Conservation (phyloP, 2,888 invertebrate genomes). For the Platypus cylindrus region DNA sequence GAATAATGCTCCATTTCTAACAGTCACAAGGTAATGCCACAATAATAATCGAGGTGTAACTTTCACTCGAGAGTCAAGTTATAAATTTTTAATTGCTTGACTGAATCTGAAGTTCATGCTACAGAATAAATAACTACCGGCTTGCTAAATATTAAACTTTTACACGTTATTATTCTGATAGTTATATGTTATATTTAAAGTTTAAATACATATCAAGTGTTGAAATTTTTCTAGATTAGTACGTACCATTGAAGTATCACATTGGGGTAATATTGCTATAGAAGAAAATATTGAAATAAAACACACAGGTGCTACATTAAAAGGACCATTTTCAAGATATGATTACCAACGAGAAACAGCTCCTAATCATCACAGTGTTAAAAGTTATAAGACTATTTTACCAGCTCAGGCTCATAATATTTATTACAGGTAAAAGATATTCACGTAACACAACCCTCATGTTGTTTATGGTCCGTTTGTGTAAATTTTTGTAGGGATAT, state of each 20-base stretch:
- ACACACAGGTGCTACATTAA: slow-evolving; percentile 86
- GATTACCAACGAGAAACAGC: slow-evolving; percentile 92
- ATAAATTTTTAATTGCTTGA: no score
- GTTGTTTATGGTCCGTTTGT: no score
- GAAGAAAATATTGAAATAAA: slow-evolving; percentile 87
- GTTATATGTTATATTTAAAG: no score
- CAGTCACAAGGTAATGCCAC: slow-evolving; percentile 69
- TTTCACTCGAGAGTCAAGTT: no score
- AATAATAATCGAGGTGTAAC: no score
- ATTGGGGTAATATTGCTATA: slow-evolving; percentile 98
- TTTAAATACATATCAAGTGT: no score
- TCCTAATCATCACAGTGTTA: slow-evolving; percentile 78
- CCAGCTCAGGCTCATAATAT: slow-evolving; percentile 88
- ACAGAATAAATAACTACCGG: no score
- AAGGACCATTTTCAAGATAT: slow-evolving; percentile 92
- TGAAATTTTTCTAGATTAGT: slow-evolving; percentile 34
- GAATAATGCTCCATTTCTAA: slow-evolving; percentile 91
- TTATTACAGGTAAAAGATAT: slow-evolving; percentile 67
- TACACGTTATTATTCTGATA: no score
- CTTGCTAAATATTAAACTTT: no score
- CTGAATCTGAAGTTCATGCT: no score
- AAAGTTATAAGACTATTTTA: slow-evolving; percentile 76
- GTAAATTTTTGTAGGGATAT: slow-evolving; percentile 55
- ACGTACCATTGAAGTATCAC: slow-evolving; percentile 87
- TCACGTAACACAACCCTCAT: no score